phyloP scores from a whole-genome alignment of 2,888 invertebrate species.

The Brachylomia viminalis region DNA sequence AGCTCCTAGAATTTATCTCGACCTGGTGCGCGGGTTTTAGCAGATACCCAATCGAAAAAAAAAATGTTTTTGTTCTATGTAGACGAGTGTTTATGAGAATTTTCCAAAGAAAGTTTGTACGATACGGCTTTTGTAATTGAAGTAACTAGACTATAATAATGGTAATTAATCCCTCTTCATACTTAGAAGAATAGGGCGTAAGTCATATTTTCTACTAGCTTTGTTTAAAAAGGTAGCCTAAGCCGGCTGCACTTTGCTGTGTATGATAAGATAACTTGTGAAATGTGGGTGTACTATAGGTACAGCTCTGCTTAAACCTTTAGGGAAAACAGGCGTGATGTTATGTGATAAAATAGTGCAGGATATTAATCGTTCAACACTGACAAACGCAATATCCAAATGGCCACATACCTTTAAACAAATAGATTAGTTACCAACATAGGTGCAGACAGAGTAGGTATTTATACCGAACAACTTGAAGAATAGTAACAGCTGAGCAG shows the following conservation, averaged over 20 bases:
- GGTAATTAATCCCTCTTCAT: not conserved
- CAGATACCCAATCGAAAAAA: not conserved
- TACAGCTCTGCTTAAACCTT: not conserved
- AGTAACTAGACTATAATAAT: not conserved
- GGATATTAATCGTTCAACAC: not conserved
- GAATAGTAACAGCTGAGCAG: slow-evolving; percentile 87
- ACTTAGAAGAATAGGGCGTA: too few relatives aligned
- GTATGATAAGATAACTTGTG: not conserved
- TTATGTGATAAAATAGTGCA: not conserved
- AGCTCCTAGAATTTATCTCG: slow-evolving; percentile 4
- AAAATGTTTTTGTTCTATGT: not conserved
- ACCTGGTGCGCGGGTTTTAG: not conserved
- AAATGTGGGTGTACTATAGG: not conserved
- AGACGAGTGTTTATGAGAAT: not conserved
- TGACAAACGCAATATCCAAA: slow-evolving; percentile 30
- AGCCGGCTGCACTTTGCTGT: not conserved
- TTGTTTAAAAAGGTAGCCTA: not conserved
- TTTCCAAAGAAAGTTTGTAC: accelerated
- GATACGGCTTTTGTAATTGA: not conserved
- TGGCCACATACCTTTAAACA: slow-evolving; percentile 28
- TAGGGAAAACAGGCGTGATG: not conserved
- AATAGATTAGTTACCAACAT: slow-evolving; percentile 46
- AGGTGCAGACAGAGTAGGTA: slow-evolving; percentile 68
- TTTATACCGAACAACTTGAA: slow-evolving; percentile 85
- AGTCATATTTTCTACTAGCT: not conserved